Base-by-base conservation (phyloP, 2,888 invertebrate species). In the Rhorus exstirpatorius region DNA sequence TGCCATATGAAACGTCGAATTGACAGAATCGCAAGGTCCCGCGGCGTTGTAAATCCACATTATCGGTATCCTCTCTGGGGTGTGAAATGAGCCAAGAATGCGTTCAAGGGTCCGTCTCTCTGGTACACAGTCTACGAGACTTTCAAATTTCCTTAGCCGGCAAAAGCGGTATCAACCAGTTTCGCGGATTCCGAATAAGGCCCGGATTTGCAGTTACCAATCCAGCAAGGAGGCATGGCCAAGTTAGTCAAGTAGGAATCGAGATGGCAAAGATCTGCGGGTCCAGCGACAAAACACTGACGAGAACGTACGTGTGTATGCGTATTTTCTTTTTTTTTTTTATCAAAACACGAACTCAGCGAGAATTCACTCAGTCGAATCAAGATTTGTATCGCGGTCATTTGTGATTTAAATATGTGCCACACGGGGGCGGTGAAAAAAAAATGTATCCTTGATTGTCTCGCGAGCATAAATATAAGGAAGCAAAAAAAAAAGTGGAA, bases 121-220 rank as follows among this genome's bases (percentile, higher is more conserved):
- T 19, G 8, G 10, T 38, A 72, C 38, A 51, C 26, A 63, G 14
- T 51, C 31, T 14, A 3, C 68, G 72, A 10, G 70, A 86, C 85
- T 86, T 86, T 86, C 85, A 83, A 86, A 86, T 86, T 84, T 86
- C 85, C 84, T 86, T 86, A 86, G 83, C 72, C 81, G 84, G 83
- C 78, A 72, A 55, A 19, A 19, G 55, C 72, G 49, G 53, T 38
- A 72, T 72, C 85, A 82, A 85, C 85, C 83, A 80, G 85, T 84
- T 86, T 85, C 21, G 74, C 68, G 75, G 78, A 67, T 74, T 51
- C 82, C 78, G 82, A 82, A 82, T 82, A 82, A 82, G 81, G 81
- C 61, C 77, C 81, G 81, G 77, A 51, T 44, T 53, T 31, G 38
- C 53, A 53, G 44, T 53, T 44, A 63, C 35, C 51, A 53, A 63